Base-by-base conservation (phyloP, 2,888 invertebrate genomes). In the Chloroclystis v-ata region DNA sequence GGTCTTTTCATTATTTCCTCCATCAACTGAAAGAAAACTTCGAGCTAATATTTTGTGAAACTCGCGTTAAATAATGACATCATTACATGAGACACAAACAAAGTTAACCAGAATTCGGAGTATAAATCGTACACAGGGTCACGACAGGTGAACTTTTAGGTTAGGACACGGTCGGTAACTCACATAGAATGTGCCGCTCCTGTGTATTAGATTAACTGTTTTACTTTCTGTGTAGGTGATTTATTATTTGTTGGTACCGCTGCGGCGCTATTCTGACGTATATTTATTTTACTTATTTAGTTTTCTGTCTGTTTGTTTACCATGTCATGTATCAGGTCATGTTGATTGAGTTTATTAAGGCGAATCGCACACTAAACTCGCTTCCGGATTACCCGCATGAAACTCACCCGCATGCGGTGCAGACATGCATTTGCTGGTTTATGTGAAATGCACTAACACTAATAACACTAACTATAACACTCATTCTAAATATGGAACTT, bases 171-270 rank as follows among this genome's bases (percentile, higher is more conserved):
- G 59, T 35, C 61, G 37, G 67, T 75, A 72, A 75, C 74, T 75
- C 71, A 70, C 65, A 13, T 49, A 61, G 69, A 72, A 70, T 67
- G 62, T 61, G 40, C 54, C 63, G 60, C 66, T 67, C 63, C 57
- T 52, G 58, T 46, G 63, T 60, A 65, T 67, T 61, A 63, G 64
- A 65, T 67, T 63, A 63, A 62, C 59, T 56, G 43, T 42, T 50
- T 49, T 56, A 57, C 52, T 54, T 44, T 48, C 24, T 4, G 13
- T 20, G 20, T 20, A 20, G 20, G 20, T 20, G 5, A 20, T 5
- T 5, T 20, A 4, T 20, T 20, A 20, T 20, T 20, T 20, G 20
- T 20, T n/a, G n/a, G n/a, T n/a, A n/a, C n/a, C n/a, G n/a, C n/a
- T n/a, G n/a, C n/a, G n/a, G n/a, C n/a, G n/a, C n/a, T n/a, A n/a